Base-by-base conservation (phyloP, 2,113 vertebrate genomes). In the Pluvialis apricaria region DNA sequence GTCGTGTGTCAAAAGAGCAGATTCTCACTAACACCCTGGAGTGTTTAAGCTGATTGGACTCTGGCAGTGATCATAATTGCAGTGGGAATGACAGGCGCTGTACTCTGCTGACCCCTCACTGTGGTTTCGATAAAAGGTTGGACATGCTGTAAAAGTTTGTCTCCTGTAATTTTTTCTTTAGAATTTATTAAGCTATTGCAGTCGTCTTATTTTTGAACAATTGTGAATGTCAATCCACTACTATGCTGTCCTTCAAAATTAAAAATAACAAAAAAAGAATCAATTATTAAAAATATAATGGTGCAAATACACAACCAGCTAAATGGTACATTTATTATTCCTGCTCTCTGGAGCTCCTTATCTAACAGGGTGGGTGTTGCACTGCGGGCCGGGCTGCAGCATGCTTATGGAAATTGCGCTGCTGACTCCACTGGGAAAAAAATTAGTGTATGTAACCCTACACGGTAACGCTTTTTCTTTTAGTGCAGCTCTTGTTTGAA, bases 221-320 rank as follows among this genome's bases (percentile, higher is more conserved):
- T 15, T 55, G 7, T 32, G 40, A 55, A 26, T 40, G 51, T 71
- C 38, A 68, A 13, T 49, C 21, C 11, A 19, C 15, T 82, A 49
- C 49, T 60, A 9, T 11, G 36, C 36, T 72, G 44, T 69, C 40
- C 47, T 69, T 94, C 6, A 68, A 44, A 79, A 68, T 14, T 40
- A 51, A 78, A 57, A 82, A 40, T 51, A 49, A 24, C 22, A 15
- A 8, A 12, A 47, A 57, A 58, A 57, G 28, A 13, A 12, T 20
- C 13, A 49, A 1, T 58, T 65, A 22, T n/a, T 60, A 6, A 60
- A 55, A 25, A 2, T 1, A 0, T 17, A 9, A 22, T 15, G 19
- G 44, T 61, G 62, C 73, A 81, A 14, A 45, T 51, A 5, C 9
- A 15, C 25, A 57, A 36, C 5, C 18, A 44, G 54, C 2, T 28